These are phyloP conservation scores for Pseudolaguvia tuberculata DNA, from an alignment of 2,113 vertebrate genomes.

Conservation along the genomic window DNA sequence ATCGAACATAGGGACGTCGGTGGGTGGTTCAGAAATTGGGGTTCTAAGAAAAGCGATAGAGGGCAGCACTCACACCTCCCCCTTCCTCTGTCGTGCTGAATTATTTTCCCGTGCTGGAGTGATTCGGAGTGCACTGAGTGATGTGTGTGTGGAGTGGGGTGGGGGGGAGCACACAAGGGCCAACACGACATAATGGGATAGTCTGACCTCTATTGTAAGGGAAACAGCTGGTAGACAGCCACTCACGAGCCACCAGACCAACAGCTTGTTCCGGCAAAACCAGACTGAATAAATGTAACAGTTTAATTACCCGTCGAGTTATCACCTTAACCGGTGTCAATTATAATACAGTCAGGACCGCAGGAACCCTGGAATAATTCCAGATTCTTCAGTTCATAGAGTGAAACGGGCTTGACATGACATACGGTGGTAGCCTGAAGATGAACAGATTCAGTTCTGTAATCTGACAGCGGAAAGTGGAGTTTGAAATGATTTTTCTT, in stretches of 20 bases:
- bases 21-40: conserved; percentile 13
- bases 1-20: neutral
- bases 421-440: neutral
- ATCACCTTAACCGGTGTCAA: neutral
- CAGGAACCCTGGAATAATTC: no score
- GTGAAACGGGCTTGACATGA: neutral
- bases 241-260: conserved; percentile 33
- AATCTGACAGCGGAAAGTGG: neutral
- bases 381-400: no score
- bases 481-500: neutral
- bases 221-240: conserved; percentile 54
- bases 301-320: conserved; percentile 6
- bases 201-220: conserved; percentile 46
- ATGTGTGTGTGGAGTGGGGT: no score
- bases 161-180: conserved; percentile 40
- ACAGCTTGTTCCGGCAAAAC: conserved; percentile 51
- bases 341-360: no score
- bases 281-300: conserved; percentile 32
- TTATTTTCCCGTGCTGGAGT: conserved; percentile 46
- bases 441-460: neutral
- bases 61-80: neutral
- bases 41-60: neutral
- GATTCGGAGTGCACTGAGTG: conserved; percentile 12
- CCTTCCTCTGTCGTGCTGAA: neutral
- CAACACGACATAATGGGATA: conserved; percentile 35